Percentiles rank a stretch among this genome's conserved stretches.
Evolutionary conservation across 2,888 invertebrate species (phyloP).

Genomic region (Philopedon plagiatum): DNA sequence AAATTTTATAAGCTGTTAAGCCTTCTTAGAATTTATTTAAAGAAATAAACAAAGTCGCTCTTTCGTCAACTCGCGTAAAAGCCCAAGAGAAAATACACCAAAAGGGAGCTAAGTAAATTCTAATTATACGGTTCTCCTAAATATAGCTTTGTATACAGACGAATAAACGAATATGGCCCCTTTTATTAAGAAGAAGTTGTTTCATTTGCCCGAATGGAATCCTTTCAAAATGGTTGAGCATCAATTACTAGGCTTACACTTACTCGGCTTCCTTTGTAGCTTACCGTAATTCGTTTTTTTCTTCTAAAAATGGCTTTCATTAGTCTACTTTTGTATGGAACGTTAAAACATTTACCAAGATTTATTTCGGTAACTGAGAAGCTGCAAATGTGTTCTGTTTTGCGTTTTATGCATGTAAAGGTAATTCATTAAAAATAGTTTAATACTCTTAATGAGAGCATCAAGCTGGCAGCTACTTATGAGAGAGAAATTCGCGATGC

Average conservation of each 20-base stretch:
- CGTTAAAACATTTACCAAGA: slow-evolving; percentile 4
- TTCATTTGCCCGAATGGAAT: slow-evolving; percentile 8
- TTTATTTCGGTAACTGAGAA: slow-evolving; percentile 9
- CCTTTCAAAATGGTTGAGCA: slow-evolving; percentile 10
- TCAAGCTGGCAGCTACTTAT: too few relatives aligned
- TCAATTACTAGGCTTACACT: slow-evolving; percentile 10
- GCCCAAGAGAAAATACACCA: slow-evolving; percentile 4
- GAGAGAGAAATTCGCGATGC: too few relatives aligned
- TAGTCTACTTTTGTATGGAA: slow-evolving; percentile 14
- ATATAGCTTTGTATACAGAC: slow-evolving; percentile 17
- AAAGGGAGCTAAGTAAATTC: slow-evolving; percentile 13
- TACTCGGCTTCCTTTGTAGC: slow-evolving; percentile 6
- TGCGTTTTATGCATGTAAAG: neutral
- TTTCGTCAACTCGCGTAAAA: slow-evolving; percentile 6
- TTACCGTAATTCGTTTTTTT: slow-evolving; percentile 9
- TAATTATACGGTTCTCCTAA: slow-evolving; percentile 7
- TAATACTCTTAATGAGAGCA: too few relatives aligned
- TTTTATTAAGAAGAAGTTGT: slow-evolving; percentile 15
- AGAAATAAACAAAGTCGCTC: slow-evolving; percentile 4
- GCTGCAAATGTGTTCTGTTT: neutral
- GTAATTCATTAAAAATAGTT: neutral
- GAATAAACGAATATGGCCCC: slow-evolving; percentile 10
- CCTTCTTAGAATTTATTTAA: neutral
- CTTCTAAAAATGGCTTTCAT: slow-evolving; percentile 11
- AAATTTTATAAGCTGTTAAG: neutral